A percentile compares a stretch with the other conserved stretches of the same genome.
These are phyloP conservation scores for Oscheius sp. DNA, from an alignment of 2,888 invertebrate genomes.

Conservation along the genomic window DNA sequence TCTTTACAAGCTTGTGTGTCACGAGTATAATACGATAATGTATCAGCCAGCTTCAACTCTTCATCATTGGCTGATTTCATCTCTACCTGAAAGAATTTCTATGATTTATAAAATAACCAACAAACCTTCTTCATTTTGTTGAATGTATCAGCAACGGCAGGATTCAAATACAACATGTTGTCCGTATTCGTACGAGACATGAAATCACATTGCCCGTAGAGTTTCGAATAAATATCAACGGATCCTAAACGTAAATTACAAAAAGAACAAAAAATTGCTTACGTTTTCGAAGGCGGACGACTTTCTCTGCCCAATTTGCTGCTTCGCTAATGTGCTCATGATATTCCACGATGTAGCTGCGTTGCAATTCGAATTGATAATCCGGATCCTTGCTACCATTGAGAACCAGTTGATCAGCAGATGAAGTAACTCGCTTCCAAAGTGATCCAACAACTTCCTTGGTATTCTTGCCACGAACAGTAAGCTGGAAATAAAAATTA, in stretches of 20 bases:
- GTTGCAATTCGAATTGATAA: slow-evolving; percentile 97
- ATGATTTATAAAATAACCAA: slow-evolving; percentile 87
- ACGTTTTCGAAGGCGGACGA: slow-evolving; percentile 80
- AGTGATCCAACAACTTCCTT: slow-evolving; percentile 93
- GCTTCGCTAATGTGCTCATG: slow-evolving; percentile 93
- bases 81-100: slow-evolving; percentile 83
- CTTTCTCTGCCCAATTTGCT: slow-evolving; percentile 87
- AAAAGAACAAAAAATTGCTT: not conserved
- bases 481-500: slow-evolving; percentile 75
- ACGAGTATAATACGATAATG: slow-evolving; percentile 94
- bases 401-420: slow-evolving; percentile 94
- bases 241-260: slow-evolving; percentile 79
- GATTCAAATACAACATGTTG: slow-evolving; percentile 80
- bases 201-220: slow-evolving; percentile 89
- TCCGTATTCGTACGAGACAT: slow-evolving; percentile 88
- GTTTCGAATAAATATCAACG: slow-evolving; percentile 93
- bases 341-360: slow-evolving; percentile 92
- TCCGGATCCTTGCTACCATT: slow-evolving; percentile 89
- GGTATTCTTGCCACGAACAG: slow-evolving; percentile 82
- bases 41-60: slow-evolving; percentile 93
- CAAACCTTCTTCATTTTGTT: slow-evolving; percentile 76
- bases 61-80: slow-evolving; percentile 96
- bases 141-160: slow-evolving; percentile 53
- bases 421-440: slow-evolving; percentile 83
- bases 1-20: slow-evolving; percentile 97